Evolutionary conservation across 1,140 invertebrate species (phyloP), one percentile per base, ranked within the genome.

Genomic region (Limonius californicus): DNA sequence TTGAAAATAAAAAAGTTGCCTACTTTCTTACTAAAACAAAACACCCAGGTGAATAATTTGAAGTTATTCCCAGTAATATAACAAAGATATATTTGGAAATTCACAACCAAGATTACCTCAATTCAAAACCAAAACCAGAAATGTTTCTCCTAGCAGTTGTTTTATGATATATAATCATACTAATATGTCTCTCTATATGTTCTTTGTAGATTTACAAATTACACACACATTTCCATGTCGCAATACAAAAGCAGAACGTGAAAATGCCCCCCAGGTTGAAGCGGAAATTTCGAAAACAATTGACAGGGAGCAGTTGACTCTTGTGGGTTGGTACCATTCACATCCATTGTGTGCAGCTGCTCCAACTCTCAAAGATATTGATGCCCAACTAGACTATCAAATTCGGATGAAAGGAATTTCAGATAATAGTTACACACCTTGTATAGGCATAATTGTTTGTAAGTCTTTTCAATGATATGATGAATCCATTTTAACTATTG

Each of bases 321-420:
- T 97, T 8, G 88, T 97, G 27, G 95, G 94, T 2, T 97, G 95
- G 94, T 98, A 98, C 81, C 95, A 98, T 74, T 95, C 92, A n/a
- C 95, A 97, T 81, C 94, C 94, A 0, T 85, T 88, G 42, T 89
- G 91, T 62, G 86, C 90, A 64, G 90, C 93, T 8, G 90, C 94
- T 63, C 94, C 94, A 8, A 94, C 92, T 14, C 78, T 97, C 0
- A 81, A 91, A 45, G 95, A 98, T 76, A 90, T 95, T 63, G 92
- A 95, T 72, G 87, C 89, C 64, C 95, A 98, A 76, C 80, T 97
- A 58, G 93, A 96, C 69, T 96, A 97, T 81, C 92, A 98, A 80
- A 90, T 97, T 53, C 89, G 89, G 75, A 92, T 97, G 90, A 91
- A 94, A 70, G 94, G 94, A 0, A 84, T 87, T 4, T 90, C 87